Percentiles rank a stretch among this genome's conserved stretches.
These are phyloP conservation scores for Drosophila ezoana DNA, from an alignment of 2,888 invertebrate genomes.

Conservation along the genomic window DNA sequence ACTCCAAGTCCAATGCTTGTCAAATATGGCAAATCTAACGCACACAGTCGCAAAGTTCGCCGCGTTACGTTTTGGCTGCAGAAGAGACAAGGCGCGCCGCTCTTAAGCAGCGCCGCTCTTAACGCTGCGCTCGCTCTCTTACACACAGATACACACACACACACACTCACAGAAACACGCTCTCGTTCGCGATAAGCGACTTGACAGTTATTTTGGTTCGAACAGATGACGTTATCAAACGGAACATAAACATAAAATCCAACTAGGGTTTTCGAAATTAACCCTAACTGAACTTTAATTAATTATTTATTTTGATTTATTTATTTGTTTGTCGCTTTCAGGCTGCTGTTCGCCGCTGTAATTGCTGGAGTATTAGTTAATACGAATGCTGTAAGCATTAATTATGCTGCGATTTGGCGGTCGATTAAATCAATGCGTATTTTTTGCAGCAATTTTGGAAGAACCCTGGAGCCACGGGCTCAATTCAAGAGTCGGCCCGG, in stretches of 20 bases:
- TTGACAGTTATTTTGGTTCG: conserved; percentile 4
- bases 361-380: conserved; percentile 79
- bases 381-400: conserved; percentile 81
- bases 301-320: background rate
- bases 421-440: conserved; percentile 7
- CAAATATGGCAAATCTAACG: conserved; percentile 22
- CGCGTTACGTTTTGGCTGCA: background rate
- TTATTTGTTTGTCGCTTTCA: conserved; percentile 37
- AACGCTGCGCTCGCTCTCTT: conserved; percentile 1
- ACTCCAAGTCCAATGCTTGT: conserved; percentile 24
- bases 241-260: conserved; percentile 1
- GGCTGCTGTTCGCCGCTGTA: conserved; percentile 84
- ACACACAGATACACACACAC: conserved; percentile 4
- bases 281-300: conserved; percentile 5
- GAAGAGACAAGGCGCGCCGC: conserved; percentile 11
- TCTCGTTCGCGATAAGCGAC: conserved; percentile 31
- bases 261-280: background rate
- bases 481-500: conserved; percentile 77
- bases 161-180: background rate
- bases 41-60: background rate
- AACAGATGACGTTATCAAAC: conserved; percentile 16
- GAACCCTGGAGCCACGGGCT: conserved; percentile 77
- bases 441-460: conserved; percentile 85
- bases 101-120: conserved; percentile 42
- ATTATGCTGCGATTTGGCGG: background rate